Percentiles rank a stretch among this genome's conserved stretches.
phyloP scores from a whole-genome alignment of 2,888 invertebrate species.

The Apocheima hispidaria region DNA sequence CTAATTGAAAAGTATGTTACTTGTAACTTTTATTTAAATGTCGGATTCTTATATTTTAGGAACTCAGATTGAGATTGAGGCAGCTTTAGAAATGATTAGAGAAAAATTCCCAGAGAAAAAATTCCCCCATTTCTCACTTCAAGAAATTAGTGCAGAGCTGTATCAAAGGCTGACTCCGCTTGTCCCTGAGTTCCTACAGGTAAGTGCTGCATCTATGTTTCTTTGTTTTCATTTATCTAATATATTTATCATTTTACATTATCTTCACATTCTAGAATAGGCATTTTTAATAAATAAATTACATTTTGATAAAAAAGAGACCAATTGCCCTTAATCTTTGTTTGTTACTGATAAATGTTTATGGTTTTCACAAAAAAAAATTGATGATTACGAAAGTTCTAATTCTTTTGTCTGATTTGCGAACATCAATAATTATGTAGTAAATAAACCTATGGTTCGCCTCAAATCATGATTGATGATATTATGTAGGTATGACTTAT shows the following conservation, averaged over 20 bases:
- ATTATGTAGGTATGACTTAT: not conserved
- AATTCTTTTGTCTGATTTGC: not conserved
- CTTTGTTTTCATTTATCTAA: not conserved
- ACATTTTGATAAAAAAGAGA: constrained; percentile 22
- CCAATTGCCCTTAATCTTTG: constrained; percentile 36
- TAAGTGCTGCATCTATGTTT: constrained; percentile 56
- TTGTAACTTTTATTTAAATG: no score
- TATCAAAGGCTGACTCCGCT: constrained; percentile 81
- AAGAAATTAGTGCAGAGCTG: constrained; percentile 84
- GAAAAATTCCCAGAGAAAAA: constrained; percentile 93
- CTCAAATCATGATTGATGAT: not conserved
- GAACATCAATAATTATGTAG: not conserved
- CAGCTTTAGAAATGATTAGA: constrained; percentile 93
- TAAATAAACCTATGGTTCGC: no score
- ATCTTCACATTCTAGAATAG: constrained; percentile 9
- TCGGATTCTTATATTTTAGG: constrained; percentile 74
- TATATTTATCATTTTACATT: not conserved
- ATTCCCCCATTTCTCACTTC: constrained; percentile 92
- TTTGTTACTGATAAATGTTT: constrained; percentile 33
- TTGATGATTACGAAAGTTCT: not conserved
- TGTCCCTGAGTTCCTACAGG: constrained; percentile 86
- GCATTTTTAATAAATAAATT: constrained; percentile 21
- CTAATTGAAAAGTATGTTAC: no score
- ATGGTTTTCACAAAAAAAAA: constrained; percentile 14
- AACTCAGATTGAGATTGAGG: constrained; percentile 91